phyloP scores from a whole-genome alignment of 1,140 invertebrate species.

The Euglossa dilemma region DNA sequence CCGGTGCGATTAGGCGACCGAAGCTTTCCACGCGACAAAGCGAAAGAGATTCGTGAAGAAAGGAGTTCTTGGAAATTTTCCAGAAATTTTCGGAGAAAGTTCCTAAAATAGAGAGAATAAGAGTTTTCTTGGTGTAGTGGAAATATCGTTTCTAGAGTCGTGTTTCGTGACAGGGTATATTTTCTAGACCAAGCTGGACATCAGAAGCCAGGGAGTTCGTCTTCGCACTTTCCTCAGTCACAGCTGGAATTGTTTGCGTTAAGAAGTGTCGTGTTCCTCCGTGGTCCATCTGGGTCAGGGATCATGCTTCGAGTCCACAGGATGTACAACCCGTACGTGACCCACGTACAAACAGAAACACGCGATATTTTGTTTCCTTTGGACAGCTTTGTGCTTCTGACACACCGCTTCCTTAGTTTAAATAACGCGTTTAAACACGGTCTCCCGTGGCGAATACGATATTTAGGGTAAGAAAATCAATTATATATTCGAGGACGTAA shows the following conservation, averaged over 20 bases:
- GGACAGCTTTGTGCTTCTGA: background rate
- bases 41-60: background rate
- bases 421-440: background rate
- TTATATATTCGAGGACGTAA: no score
- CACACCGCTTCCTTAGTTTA: background rate
- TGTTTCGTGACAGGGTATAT: background rate
- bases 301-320: constrained; percentile 48
- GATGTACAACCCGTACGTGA: constrained; percentile 59
- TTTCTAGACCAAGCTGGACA: background rate
- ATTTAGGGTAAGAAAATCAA: no score
- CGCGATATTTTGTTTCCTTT: constrained; percentile 8
- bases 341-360: constrained; percentile 53
- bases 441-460: no score
- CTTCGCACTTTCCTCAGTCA: constrained; percentile 41
- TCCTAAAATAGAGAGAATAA: background rate
- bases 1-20: background rate
- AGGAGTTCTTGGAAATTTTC: background rate
- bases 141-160: background rate
- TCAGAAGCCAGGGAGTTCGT: constrained; percentile 1
- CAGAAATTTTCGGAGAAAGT: background rate
- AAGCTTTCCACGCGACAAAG: background rate
- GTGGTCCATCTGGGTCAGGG: constrained; percentile 57
- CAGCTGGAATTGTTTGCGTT: constrained; percentile 61
- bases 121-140: no score
- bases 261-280: constrained; percentile 58